These are phyloP conservation scores for Phallusia fumigata DNA, from an alignment of 23 tunicate genomes.

Conservation along the genomic window DNA sequence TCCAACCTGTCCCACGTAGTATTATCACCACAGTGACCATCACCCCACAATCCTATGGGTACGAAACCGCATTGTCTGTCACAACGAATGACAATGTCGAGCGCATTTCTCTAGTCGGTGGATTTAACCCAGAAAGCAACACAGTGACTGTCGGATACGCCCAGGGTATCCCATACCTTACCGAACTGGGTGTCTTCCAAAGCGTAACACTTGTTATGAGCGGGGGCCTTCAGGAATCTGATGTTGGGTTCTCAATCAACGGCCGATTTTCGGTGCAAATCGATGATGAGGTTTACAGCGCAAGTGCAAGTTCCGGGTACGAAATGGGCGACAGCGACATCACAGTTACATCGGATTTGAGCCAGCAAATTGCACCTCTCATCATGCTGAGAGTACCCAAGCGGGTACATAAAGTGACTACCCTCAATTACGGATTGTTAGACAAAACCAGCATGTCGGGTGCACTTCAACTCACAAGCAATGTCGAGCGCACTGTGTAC, in stretches of 20 bases:
- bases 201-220: slow-evolving; percentile 7
- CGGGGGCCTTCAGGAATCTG: neutral
- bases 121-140: neutral
- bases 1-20: slow-evolving; percentile 6
- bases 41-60: slow-evolving; percentile 3
- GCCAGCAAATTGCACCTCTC: neutral
- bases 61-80: slow-evolving; percentile 3
- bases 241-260: neutral
- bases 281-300: slow-evolving; percentile 21
- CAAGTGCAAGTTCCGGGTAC: neutral
- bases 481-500: slow-evolving; percentile 16
- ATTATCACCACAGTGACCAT: neutral
- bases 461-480: slow-evolving; percentile 1
- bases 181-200: slow-evolving; percentile 15
- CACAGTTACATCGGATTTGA: neutral
- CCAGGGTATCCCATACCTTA: slow-evolving; percentile 11
- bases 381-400: slow-evolving; percentile 3
- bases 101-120: neutral
- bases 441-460: slow-evolving; percentile 15
- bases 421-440: slow-evolving; percentile 15
- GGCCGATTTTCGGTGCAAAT: slow-evolving; percentile 10
- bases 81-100: slow-evolving; percentile 4
- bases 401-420: neutral
- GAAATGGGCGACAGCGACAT: neutral
- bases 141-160: slow-evolving; percentile 14